phyloP scores from a whole-genome alignment of 2,888 invertebrate species.

The Geophilus truncorum region DNA sequence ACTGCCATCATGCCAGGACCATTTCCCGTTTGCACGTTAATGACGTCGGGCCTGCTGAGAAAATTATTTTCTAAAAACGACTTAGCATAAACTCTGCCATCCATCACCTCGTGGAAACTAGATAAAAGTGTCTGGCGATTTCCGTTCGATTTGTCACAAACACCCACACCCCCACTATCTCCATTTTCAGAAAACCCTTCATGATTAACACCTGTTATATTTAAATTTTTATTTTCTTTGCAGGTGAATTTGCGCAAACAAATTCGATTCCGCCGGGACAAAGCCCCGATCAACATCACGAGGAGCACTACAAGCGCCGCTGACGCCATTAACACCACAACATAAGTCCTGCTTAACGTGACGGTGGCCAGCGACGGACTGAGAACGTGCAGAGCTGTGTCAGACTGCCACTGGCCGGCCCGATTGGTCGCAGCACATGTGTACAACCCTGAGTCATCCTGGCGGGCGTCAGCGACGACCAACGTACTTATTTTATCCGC shows the following conservation, averaged over 20 bases:
- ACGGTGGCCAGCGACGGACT: neutral
- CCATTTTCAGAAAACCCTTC: neutral
- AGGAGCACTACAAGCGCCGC: neutral
- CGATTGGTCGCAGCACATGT: neutral
- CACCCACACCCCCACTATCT: no score
- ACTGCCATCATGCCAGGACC: neutral
- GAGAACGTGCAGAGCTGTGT: neutral
- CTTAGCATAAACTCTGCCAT: neutral
- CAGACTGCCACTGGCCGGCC: neutral
- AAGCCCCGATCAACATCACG: neutral
- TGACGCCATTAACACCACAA: neutral
- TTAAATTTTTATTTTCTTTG: neutral
- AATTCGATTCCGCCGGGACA: neutral
- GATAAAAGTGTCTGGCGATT: neutral
- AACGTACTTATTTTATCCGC: neutral
- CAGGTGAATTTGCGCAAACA: neutral
- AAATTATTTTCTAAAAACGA: neutral
- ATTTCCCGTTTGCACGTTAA: neutral
- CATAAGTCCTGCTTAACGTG: neutral
- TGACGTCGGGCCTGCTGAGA: neutral
- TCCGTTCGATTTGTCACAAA: neutral
- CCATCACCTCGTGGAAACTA: neutral
- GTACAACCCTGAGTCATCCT: neutral
- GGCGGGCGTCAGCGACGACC: neutral
- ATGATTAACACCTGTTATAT: neutral